Evolutionary conservation across 2,113 vertebrate genomes (phyloP), one percentile per base, ranked within the genome.

Genomic region (Xerus inauris): DNA sequence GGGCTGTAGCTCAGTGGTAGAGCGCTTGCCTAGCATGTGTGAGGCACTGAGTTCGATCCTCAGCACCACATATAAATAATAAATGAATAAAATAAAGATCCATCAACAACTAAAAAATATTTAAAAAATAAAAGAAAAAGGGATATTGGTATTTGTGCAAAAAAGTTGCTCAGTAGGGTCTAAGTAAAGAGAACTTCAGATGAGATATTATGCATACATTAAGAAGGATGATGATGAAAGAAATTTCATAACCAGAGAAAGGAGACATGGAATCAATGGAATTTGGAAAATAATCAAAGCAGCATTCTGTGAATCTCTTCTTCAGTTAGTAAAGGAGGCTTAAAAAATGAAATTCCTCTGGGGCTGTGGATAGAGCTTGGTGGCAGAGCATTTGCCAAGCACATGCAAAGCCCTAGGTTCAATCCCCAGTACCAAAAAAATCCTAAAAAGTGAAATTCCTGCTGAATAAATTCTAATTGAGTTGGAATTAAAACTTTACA

Each of bases 151-250:
- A n/a, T 47, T 77, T 89, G 59, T 93, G 28, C 19, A 79, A 87
- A 83, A 85, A 83, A 85, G 81, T 65, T 62, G 30, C 38, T 92
- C n/a, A 73, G 40, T 88, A 81, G 85, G 40, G 26, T 71, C 40
- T 71, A 38, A 40, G 4, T 94, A 72, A 85, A 93, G 75, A 95
- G 35, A 87, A 84, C 62, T 87, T 82, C 19, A 87, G 11, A 51
- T 59, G 54, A 89, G 76, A 94, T 77, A 82, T 24, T 86, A 86
- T 80, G 3, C 30, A 69, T 77, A 86, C 10, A 83, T 93, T 94
- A 77, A 83, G 83, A 95, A 59, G 76, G 59, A 94, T 91, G 13
- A 96, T 94, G 13, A 81, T 86, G 47, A 95, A 93, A 90, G 45
- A 45, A 57, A 9, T 95, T 90, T 96, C 30, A 54, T 92, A 89